Conservation (phyloP, 1,140 invertebrate genomes). For the Maniola jurtina region DNA sequence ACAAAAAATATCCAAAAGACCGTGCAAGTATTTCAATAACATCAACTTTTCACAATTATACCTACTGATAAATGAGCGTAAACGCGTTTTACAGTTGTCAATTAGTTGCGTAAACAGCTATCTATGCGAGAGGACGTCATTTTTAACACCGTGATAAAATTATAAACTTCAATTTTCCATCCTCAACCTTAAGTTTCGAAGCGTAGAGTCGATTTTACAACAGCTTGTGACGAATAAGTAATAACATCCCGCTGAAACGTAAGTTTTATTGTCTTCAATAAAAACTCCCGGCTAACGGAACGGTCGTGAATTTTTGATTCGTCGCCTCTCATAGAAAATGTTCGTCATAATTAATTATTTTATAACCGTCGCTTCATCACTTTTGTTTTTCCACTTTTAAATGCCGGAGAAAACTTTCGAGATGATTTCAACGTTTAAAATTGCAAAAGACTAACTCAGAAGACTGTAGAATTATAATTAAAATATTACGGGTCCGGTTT, state of each 20-base stretch:
- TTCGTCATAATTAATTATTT: slow-evolving; percentile 28
- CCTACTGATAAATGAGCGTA: slow-evolving; percentile 5
- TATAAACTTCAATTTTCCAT: slow-evolving; percentile 14
- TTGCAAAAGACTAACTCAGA: background rate
- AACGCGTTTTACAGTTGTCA: slow-evolving; percentile 23
- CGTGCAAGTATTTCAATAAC: slow-evolving; percentile 10
- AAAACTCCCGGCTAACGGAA: slow-evolving; percentile 26
- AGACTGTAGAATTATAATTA: too few species aligned
- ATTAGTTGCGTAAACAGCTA: slow-evolving; percentile 34
- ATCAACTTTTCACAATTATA: background rate
- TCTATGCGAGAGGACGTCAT: slow-evolving; percentile 4
- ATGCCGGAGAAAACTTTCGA: background rate
- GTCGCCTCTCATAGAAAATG: slow-evolving; percentile 21
- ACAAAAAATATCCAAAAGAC: background rate
- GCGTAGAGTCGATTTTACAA: background rate
- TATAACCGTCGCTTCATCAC: slow-evolving; percentile 12
- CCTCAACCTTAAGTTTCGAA: background rate
- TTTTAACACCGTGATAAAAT: slow-evolving; percentile 19
- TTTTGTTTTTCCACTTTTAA: slow-evolving; percentile 18
- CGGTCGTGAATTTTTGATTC: slow-evolving; percentile 34
- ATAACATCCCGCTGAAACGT: slow-evolving; percentile 25
- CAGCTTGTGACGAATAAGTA: slow-evolving; percentile 13
- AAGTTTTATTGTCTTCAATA: slow-evolving; percentile 38
- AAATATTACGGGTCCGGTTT: too few species aligned
- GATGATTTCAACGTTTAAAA: slow-evolving; percentile 4